Base-by-base conservation (phyloP, 1,140 invertebrate genomes). In the Penaeus indicus region DNA sequence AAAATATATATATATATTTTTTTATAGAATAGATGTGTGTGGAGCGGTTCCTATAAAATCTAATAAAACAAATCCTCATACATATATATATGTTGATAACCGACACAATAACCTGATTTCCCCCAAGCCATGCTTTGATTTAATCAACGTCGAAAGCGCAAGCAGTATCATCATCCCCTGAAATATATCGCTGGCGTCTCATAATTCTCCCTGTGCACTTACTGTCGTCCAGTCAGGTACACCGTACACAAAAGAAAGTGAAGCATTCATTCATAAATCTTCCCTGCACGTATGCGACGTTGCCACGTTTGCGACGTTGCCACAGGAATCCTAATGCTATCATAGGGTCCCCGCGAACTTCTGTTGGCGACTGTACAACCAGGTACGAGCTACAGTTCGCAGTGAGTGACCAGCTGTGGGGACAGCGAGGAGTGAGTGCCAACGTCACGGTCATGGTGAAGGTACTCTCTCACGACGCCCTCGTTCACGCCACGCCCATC, bases 391-490 rank as follows among this genome's bases (percentile, higher is more conserved):
- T 87, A 64, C 77, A 82, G 2, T 87, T 84, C 75, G 47, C 27
- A 32, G 87, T 89, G 80, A 63, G 78, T 67, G 85, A 90, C 61
- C 61, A 64, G 32, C 25, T 67, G 22, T 84, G 84, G 2, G 93
- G 92, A 80, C 95, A 97, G 91, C 38, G 69, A n/a, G 94, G 94
- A 85, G 97, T 97, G 1, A 93, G 95, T 61, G 96, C 97, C 0
- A 95, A 95, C 54, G 97, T 98, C 1, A 96, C 95, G 89, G 96
- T 98, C 0, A 96, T 96, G 0, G 95, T 98, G 1, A 96, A 96
- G 90, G 95, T 95, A 90, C 96, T 99, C 25, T 95, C 97, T 0
- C 96, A 98, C 92, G 97, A 98, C 92, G 97, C 97, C 3, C 97
- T 98, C 0, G 93, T 94, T 75, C 97, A 96, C 54, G 67, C 84